Evolutionary conservation across 2,113 vertebrate genomes (phyloP), one percentile per base, ranked within the genome.

Genomic region (Leptocoma aspasia): DNA sequence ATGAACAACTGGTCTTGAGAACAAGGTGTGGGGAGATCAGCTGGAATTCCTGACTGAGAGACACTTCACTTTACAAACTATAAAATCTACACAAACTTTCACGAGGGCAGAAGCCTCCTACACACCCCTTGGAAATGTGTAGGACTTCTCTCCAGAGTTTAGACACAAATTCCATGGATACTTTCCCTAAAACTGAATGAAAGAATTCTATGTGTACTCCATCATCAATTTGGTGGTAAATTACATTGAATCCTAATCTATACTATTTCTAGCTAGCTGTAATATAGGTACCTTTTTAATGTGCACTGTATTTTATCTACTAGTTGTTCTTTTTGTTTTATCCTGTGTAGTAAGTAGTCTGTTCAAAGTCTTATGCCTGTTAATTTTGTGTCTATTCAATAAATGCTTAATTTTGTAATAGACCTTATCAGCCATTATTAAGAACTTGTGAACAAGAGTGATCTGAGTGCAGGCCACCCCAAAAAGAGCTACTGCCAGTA

Each of bases 131-230:
- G 59, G 41, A 33, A 73, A 45, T 15, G 11, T 15, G 18, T 19
- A 39, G 15, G 59, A 54, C 11, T 64, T 39, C 19, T 27, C 22
- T 18, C 18, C 3, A 2, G 11, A 54, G 18, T 84, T 12, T 54
- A 24, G n/a, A 73, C 0, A 0, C 19, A 54, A 73, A 64, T 64
- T 54, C 18, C 1, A 0, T 14, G 11, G 41, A 54, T 84, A 33
- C 9, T 54, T 54, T 45, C 28, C 49, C 0, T 0, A 33, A 39
- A 73, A 54, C 7, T 18, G 59, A 54, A 12, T 27, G n/a, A 64
- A 68, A 57, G n/a, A 10, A 39, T 47, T 56, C 42, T 47, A 16
- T 33, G n/a, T 47, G 28, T 57, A 81, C 7, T 47, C 52, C 27
- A 21, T 37, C n/a, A 39, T 56, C 50, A 45, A 24, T 54, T 11